Base-by-base conservation (phyloP, 2,797 vertebrate genomes). In the Meriones psammophilus region DNA sequence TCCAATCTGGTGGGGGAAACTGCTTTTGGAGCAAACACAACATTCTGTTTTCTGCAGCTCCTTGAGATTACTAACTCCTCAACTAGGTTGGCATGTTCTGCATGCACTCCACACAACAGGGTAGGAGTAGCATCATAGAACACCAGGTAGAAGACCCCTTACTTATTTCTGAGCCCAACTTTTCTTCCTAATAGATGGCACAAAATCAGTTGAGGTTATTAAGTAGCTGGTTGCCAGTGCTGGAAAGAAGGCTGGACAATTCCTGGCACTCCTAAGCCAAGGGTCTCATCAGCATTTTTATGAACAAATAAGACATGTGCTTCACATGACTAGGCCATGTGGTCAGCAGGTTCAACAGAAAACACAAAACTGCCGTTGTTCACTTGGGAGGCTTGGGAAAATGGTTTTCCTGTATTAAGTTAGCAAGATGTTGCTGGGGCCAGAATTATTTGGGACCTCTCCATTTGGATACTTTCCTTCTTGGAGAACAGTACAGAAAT, bases 371-470 rank as follows among this genome's bases (percentile, higher is more conserved):
- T 84, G 54, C 69, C 95, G 73, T 86, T 97, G 64, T 97, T 97
- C 95, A 42, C 88, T 1, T 17, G 58, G 20, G 92, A 98, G 85
- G n/a, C 69, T 95, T 84, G n/a, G 28, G 74, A 85, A 90, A 95
- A 80, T 94, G 3, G 87, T 68, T 88, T 97, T 89, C 91, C 94
- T 97, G 84, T 92, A 97, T 95, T 91, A 94, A 95, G 95, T 74
- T 26, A 92, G 33, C 18, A 93, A 95, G 78, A 68, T 33, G 39
- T 24, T 93, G 42, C 66, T 28, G 60, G 76, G 92, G 85, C 80
- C 91, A 96, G 97, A 93, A 91, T 92, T 95, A 26, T 87, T 96
- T 97, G 96, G 96, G 60, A 98, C 80, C 20, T 92, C 71, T 91
- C 62, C 0, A 0, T 92, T 92, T 83, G 94, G 17, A 90, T 0